Percentiles rank a stretch among this genome's conserved stretches.
These are phyloP conservation scores for Corythaeola cristata DNA, from an alignment of 2,113 vertebrate species.

Conservation along the genomic window DNA sequence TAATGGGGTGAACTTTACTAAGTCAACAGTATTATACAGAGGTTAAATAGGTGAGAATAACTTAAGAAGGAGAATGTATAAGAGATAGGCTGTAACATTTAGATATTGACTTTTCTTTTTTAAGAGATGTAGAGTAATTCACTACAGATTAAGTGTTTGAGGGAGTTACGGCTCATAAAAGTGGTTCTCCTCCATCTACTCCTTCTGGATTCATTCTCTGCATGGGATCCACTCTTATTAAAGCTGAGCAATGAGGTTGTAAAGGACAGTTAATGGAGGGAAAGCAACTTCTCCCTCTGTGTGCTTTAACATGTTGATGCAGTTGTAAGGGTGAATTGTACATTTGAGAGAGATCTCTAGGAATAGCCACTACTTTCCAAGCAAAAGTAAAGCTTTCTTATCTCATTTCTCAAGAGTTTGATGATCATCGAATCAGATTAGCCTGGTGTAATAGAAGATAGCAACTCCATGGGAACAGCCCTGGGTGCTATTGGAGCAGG, in stretches of 20 bases:
- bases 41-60: background rate
- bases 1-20: background rate
- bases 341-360: background rate
- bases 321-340: background rate
- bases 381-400: background rate
- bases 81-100: background rate
- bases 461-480: background rate
- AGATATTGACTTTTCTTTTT: constrained; percentile 9
- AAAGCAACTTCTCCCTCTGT: background rate
- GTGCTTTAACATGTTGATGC: background rate
- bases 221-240: background rate
- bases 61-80: background rate
- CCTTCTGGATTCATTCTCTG: background rate
- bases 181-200: background rate
- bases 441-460: background rate
- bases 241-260: constrained; percentile 5
- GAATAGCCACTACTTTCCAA: background rate
- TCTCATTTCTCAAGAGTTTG: background rate
- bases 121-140: background rate
- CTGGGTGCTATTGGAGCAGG: background rate
- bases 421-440: background rate
- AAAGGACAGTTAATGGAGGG: constrained; percentile 22
- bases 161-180: constrained; percentile 23
- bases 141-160: background rate
- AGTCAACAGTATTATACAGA: background rate